Evolutionary conservation across 2,797 vertebrate genomes (phyloP).

Genomic region (Melopsittacus undulatus): DNA sequence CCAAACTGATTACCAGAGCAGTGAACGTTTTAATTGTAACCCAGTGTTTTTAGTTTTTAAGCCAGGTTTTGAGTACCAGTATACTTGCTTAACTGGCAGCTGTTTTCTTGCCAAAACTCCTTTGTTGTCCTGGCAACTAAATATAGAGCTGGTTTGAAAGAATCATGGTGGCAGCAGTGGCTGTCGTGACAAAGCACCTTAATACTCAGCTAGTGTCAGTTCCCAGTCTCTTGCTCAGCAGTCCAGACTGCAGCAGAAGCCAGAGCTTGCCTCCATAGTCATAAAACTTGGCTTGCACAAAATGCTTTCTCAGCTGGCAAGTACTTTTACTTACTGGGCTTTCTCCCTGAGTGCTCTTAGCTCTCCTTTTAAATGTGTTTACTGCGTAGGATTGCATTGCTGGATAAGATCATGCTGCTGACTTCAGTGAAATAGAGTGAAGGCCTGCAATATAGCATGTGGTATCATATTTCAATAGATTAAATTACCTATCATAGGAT

Average conservation of each 20-base stretch:
- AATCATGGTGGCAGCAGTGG: neutral
- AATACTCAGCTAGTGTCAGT: neutral
- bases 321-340: neutral
- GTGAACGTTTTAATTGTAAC: neutral
- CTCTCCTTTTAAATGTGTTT: neutral
- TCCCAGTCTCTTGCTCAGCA: neutral
- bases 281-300: neutral
- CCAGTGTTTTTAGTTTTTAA: neutral
- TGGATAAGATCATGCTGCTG: neutral
- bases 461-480: constrained; percentile 58
- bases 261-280: neutral
- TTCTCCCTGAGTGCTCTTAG: neutral
- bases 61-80: neutral
- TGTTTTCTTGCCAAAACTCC: neutral
- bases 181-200: neutral
- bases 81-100: neutral
- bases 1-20: neutral
- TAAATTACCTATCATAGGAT: constrained; percentile 49
- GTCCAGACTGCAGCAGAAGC: neutral
- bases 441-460: neutral
- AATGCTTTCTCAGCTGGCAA: neutral
- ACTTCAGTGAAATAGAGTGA: neutral
- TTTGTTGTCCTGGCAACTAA: neutral
- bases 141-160: rapidly evolving
- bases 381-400: neutral